These are phyloP conservation scores for Telmatherina bonti DNA, from an alignment of 2,797 vertebrate genomes.

Conservation along the genomic window DNA sequence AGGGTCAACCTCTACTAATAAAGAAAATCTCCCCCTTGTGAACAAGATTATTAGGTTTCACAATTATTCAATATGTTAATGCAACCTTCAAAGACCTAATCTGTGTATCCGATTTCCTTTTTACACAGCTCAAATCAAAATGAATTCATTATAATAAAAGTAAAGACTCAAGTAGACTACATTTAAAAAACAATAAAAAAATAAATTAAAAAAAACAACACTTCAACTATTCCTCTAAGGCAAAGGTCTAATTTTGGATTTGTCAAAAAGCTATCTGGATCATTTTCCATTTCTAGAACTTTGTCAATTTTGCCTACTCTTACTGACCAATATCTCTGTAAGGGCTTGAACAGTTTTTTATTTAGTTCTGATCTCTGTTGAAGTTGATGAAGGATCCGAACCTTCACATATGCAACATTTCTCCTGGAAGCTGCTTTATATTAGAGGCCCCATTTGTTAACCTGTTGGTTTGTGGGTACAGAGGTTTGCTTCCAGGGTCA, in stretches of 20 bases:
- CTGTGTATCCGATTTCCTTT: constrained; percentile 13
- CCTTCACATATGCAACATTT: constrained; percentile 56
- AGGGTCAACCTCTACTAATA: constrained; percentile 10
- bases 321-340: not conserved
- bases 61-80: not conserved
- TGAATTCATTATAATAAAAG: not conserved
- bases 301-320: not conserved
- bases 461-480: constrained; percentile 27
- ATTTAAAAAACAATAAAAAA: too few relatives aligned
- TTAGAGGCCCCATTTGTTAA: constrained; percentile 30
- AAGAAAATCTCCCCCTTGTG: constrained; percentile 32
- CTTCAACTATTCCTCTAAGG: too few relatives aligned
- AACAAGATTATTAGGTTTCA: constrained; percentile 42
- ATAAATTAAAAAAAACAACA: too few relatives aligned
- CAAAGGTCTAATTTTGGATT: too few relatives aligned
- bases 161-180: not conserved
- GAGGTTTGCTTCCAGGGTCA: constrained; percentile 14
- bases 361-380: not conserved
- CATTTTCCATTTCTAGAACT: too few relatives aligned
- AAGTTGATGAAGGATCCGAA: constrained; percentile 52
- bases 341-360: too few relatives aligned
- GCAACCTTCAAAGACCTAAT: constrained; percentile 18
- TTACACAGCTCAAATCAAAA: constrained; percentile 2
- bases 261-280: too few relatives aligned
- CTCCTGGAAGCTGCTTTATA: constrained; percentile 41